Conservation (phyloP, 2,888 invertebrate genomes). For the Cataglyphis altisquamis region DNA sequence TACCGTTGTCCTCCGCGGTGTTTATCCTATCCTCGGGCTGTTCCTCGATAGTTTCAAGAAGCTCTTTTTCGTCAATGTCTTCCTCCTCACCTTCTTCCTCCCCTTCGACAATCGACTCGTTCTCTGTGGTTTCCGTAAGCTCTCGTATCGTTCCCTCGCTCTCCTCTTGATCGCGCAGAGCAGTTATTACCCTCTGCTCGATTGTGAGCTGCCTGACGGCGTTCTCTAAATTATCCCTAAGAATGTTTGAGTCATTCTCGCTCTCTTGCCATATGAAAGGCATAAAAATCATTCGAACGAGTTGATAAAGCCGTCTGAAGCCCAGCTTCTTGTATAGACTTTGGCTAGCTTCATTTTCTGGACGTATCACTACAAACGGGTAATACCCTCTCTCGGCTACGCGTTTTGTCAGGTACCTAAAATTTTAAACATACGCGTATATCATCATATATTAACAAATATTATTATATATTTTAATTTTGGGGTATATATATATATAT, state of each 20-base stretch:
- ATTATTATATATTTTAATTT: not conserved
- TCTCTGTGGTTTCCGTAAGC: conserved; percentile 62
- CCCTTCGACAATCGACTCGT: conserved; percentile 56
- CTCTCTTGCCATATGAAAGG: conserved; percentile 86
- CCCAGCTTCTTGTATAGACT: conserved; percentile 94
- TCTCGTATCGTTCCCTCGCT: conserved; percentile 74
- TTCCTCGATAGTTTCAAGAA: conserved; percentile 72
- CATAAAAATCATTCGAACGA: conserved; percentile 92
- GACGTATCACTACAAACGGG: conserved; percentile 95
- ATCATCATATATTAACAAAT: not conserved
- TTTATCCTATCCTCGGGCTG: conserved; percentile 75
- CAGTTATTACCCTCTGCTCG: conserved; percentile 78
- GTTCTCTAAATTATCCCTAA: conserved; percentile 80
- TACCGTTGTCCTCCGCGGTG: conserved; percentile 28
- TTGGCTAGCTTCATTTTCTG: conserved; percentile 95
- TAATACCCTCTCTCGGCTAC: conserved; percentile 92
- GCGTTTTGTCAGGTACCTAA: conserved; percentile 86
- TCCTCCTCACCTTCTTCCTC: conserved; percentile 63
- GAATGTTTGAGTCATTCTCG: conserved; percentile 72
- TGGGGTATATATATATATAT: not conserved
- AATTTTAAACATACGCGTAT: conserved; percentile 17
- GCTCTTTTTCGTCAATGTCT: conserved; percentile 65
- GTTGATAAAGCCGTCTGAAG: conserved; percentile 93
- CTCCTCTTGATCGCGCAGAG: conserved; percentile 74
- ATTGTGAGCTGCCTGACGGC: conserved; percentile 78